Base-by-base conservation (phyloP, 2,113 vertebrate genomes). In the Pseudopodoces humilis region DNA sequence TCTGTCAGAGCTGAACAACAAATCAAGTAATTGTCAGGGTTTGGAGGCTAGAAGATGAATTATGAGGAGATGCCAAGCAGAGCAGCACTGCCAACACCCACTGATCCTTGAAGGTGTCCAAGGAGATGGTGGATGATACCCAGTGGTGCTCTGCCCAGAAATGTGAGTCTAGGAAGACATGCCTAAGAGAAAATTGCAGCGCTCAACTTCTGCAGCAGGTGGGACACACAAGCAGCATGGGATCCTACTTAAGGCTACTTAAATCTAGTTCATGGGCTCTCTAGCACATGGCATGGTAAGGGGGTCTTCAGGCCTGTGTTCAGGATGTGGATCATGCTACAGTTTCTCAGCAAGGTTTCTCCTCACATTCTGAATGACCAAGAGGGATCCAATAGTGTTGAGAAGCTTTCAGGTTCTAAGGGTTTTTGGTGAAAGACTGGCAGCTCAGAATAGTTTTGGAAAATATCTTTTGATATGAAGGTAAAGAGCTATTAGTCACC, bases 201-300 rank as follows among this genome's bases (percentile, higher is more conserved):
- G 0, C 43, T 70, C 20, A 30, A 62, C 16, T 84, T 35, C 33
- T 65, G 59, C 64, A 87, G 46, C 1, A 3, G 14, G 6, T 50
- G 49, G 37, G n/a, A 74, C 2, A 74, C 31, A 63, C 22, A 67
- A 75, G 46, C 27, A 75, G 47, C 56, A 75, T 1, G n/a, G 19
- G 41, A 82, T 78, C 55, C 65, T n/a, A n/a, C 70, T 13, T 52
- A 62, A 70, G 56, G 15, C 41, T 39, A 47, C 30, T 24, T 49
- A 33, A 53, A 64, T 17, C 23, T 0, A 67, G 37, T 6, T 55
- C 28, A 16, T 8, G 37, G 35, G 46, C 27, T 58, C 31, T 37
- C 68, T 8, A 65, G 55, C n/a, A 60, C 25, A 7, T 0, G 0
- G 23, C 67, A 50, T 0, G 27, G 23, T 5, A 35, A 70, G 17